Evolutionary conservation across 2,113 vertebrate species (phyloP), one percentile per base, ranked within the genome.

Genomic region (Osmerus mordax): DNA sequence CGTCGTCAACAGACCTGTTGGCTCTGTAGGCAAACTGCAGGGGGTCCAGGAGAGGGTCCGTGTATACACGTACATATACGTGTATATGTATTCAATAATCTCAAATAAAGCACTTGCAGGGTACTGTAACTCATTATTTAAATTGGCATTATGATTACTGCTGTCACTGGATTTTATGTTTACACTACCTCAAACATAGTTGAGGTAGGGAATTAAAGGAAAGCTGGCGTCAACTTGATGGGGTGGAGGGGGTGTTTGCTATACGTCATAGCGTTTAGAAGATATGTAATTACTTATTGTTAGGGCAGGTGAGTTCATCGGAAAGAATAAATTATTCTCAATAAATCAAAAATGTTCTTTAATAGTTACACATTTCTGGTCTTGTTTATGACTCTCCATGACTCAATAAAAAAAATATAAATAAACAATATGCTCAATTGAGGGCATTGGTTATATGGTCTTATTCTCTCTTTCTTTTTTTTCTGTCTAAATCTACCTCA

Each of bases 61-160:
- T 25, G 25, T 25, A 25, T 25, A 28, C 25, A 28, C 25, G 25
- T 28, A 28, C 25, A 63, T 69, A 14, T 28, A 28, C 3, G 25
- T 28, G 25, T 28, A 25, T 25, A 25, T 25, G 25, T 58, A 18
- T 60, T 16, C 78, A 83, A 75, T 79, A 87, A 87, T 89, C 77
- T 89, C 81, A 84, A 74, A 84, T 79, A 86, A 69, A 82, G 82
- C 87, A 83, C 91, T 90, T 74, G 75, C 80, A 90, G 91, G 86
- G 83, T 91, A 90, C 87, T 84, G 83, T 77, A 89, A 87, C 88
- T 91, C 89, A 91, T 93, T 93, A 92, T 85, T 89, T 89, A 91
- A 92, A 92, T 91, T 92, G 90, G 84, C 89, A 91, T 87, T 92
- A 91, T 86, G 88, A 91, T 91, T 91, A 90, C 87, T 91, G 88